phyloP scores from a whole-genome alignment of 2,888 invertebrate genomes.

The Gymnosoma rotundatum region DNA sequence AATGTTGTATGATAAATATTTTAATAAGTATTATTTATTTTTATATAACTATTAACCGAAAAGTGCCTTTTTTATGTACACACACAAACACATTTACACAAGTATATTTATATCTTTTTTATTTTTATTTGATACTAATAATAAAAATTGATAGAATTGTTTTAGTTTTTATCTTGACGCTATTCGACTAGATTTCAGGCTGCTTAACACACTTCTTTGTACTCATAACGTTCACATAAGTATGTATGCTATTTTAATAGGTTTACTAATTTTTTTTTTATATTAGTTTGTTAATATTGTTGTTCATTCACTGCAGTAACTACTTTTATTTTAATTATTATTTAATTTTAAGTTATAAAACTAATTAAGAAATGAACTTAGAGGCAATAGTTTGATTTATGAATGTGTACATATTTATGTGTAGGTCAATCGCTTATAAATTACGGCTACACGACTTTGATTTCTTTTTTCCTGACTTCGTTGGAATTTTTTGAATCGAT shows the following conservation, averaged over 20 bases:
- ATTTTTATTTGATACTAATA: constrained; percentile 6
- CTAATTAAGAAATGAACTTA: constrained; percentile 24
- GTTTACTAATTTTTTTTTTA: constrained; percentile 21
- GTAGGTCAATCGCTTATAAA: not conserved
- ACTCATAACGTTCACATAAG: not conserved
- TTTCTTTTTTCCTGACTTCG: too few species aligned
- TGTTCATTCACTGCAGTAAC: constrained; percentile 62
- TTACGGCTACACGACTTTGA: too few species aligned
- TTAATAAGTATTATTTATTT: constrained; percentile 43
- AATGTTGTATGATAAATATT: constrained; percentile 36
- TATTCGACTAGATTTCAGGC: constrained; percentile 15
- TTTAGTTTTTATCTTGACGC: constrained; percentile 33
- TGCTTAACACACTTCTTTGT: constrained; percentile 27
- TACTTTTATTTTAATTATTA: constrained; percentile 50
- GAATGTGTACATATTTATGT: constrained; percentile 3
- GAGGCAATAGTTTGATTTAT: not conserved
- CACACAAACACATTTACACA: not conserved
- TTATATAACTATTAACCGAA: constrained; percentile 23
- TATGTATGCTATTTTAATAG: not conserved
- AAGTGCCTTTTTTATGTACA: constrained; percentile 51
- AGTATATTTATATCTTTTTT: not conserved
- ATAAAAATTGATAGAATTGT: not conserved
- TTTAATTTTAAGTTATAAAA: constrained; percentile 56
- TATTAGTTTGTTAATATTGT: constrained; percentile 59
- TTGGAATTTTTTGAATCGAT: too few species aligned